Evolutionary conservation across 2,113 vertebrate genomes (phyloP).

Genomic region (Capreolus pygargus): DNA sequence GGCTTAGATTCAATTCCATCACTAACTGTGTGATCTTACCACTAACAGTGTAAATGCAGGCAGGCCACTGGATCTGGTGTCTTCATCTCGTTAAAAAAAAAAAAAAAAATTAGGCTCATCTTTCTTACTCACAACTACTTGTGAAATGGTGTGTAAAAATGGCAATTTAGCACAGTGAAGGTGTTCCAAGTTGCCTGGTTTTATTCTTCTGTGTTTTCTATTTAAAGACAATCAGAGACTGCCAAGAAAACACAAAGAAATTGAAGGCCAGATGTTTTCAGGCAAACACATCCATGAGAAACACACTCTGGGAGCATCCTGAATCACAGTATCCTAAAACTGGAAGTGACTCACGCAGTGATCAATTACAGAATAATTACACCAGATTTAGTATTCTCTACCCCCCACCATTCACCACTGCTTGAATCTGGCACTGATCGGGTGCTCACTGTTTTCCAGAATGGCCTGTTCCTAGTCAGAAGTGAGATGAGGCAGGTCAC

Average conservation of each 20-base stretch:
- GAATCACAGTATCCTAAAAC: not conserved
- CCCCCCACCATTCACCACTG: not conserved
- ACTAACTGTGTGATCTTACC: not conserved
- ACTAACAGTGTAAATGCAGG: not conserved
- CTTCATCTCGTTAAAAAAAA: not conserved
- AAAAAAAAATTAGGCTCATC: not conserved
- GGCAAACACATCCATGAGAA: not conserved
- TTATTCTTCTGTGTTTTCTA: slow-evolving; percentile 29
- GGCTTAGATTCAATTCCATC: not conserved
- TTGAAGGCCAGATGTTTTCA: slow-evolving; percentile 33
- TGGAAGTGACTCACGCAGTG: not conserved
- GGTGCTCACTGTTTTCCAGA: not conserved
- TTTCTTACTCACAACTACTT: not conserved
- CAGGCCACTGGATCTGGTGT: not conserved
- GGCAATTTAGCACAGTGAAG: not conserved
- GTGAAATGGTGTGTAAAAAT: not conserved
- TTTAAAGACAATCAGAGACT: slow-evolving; percentile 29
- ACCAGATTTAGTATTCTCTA: not conserved
- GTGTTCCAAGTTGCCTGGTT: slow-evolving; percentile 18
- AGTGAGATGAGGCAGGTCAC: not conserved
- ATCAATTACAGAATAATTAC: not conserved
- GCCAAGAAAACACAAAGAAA: slow-evolving; percentile 50
- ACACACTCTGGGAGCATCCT: not conserved
- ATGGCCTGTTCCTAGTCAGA: not conserved
- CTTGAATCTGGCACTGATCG: not conserved